These are phyloP conservation scores for Standfussiana lucernea DNA, from an alignment of 2,888 invertebrate genomes.

Conservation along the genomic window DNA sequence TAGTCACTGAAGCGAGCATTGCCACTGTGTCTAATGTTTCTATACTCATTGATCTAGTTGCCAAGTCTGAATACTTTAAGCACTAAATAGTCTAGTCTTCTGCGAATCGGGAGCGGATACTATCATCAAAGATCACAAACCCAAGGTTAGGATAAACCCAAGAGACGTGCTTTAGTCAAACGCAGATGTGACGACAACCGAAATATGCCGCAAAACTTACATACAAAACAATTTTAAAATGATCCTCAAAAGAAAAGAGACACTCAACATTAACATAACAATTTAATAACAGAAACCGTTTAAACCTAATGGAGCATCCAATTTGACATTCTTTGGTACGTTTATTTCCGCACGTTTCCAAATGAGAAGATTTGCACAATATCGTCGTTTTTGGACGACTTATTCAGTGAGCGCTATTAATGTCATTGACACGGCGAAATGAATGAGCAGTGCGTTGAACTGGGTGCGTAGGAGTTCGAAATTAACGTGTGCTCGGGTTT, in stretches of 20 bases:
- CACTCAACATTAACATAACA: conserved; percentile 28
- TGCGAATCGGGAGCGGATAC: no score
- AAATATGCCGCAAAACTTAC: not conserved
- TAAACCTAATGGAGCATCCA: conserved; percentile 18
- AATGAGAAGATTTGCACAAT: conserved; percentile 46
- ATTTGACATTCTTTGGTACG: conserved; percentile 38
- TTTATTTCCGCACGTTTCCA: conserved; percentile 22
- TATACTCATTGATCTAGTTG: conserved; percentile 30
- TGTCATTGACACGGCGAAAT: conserved; percentile 65
- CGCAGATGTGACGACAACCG: not conserved
- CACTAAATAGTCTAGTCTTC: no score
- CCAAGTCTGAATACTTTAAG: conserved; percentile 11
- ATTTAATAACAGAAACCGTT: conserved; percentile 34
- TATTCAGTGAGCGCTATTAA: conserved; percentile 43
- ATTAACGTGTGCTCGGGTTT: conserved; percentile 38
- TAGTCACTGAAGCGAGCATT: conserved; percentile 27
- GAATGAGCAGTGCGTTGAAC: conserved; percentile 61
- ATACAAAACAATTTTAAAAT: conserved; percentile 1
- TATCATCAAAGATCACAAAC: not conserved
- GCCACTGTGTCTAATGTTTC: conserved; percentile 14
- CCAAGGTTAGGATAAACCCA: not conserved
- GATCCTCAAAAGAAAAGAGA: not conserved
- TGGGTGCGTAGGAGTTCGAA: conserved; percentile 60
- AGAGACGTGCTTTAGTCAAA: not conserved
- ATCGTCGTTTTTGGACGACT: conserved; percentile 28